Base-by-base conservation (phyloP, 2,797 vertebrate species). In the Limosa lapponica region DNA sequence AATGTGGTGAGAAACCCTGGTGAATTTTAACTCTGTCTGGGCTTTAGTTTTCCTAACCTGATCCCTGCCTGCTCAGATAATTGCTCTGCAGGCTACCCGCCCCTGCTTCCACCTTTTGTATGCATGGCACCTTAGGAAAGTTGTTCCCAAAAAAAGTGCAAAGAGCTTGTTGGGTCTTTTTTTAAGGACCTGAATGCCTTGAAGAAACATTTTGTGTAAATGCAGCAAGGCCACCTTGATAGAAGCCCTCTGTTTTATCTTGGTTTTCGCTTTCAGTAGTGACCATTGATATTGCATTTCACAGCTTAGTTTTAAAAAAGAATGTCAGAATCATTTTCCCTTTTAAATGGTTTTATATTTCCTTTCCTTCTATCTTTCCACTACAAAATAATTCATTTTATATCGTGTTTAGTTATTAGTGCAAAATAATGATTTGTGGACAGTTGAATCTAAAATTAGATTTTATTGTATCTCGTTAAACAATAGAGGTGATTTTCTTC, bases 211-310 rank as follows among this genome's bases (percentile, higher is more conserved):
- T 73, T 89, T 55, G 7, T 13, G 25, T 7, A 78, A 43, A 41
- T 2, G 2, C 1, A 0, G 4, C 27, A 58, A 41, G 7, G 3
- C 13, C 2, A 4, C 1, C 1, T n/a, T 51, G 24, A 46, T 28
- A 51, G 27, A 74, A 66, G 3, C 2, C 4, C 8, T 37, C 19
- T 44, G 17, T 79, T 67, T 16, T 55, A n/a, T 49, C 16, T 55
- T 65, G 27, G 6, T 28, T 86, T 88, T 73, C n/a, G 0, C 11
- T 85, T 89, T 92, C 18, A 78, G 5, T 62, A 46, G 1, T 49
- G 14, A 37, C 22, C 23, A 39, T 12, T 78, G 19, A 36, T 19
- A 54, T 2, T 39, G 6, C 24, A 62, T 81, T 71, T 83, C 41
- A 71, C 11, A 64, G 6, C 3, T 52, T 49, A 51, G 7, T 13